Evolutionary conservation across 2,113 vertebrate genomes (phyloP), one percentile per base, ranked within the genome.

Genomic region (Lepisosteus osseus): DNA sequence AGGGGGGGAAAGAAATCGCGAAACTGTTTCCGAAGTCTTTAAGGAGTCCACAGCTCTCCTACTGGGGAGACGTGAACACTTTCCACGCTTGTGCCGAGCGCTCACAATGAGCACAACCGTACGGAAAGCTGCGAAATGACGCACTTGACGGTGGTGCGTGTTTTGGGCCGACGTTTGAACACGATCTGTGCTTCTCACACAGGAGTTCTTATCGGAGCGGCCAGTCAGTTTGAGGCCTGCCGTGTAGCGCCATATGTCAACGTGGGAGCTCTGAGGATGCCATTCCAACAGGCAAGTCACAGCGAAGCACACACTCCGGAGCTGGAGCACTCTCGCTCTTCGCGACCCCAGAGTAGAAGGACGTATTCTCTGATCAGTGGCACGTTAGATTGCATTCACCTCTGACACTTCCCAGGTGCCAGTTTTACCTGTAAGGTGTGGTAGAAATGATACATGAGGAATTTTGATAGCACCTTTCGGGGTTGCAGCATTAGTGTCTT

Each of bases 241-340:
- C 92, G 97, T 78, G 97, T 99, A 54, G 97, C 97, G 67, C 97
- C 97, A 65, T 99, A 98, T 88, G 97, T 99, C 88, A 99, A 99
- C 77, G 96, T 99, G 85, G 97, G 97, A 67, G 97, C 97, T 76
- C 89, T 98, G 79, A 86, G 97, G 92, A 98, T 99, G 97, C 97
- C 97, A 84, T 99, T 99, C 90, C 97, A 98, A 89, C 97, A 99
- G 97, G 97, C 91, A 93, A 98, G 97, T 95, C 45, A 77, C 84
- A 85, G 83, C 83, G 82, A 84, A 85, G 83, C 88, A 85, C 75
- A 65, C 71, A 61, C 76, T 78, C 43, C 77, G 75, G 68, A 72
- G 83, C 72, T 78, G 82, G 72, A 82, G 79, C 81, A 78, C 74
- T 76, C 76, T 72, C 76, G 82, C 73, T 83, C 79, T 74, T 12